Base-by-base conservation (phyloP, 2,797 vertebrate genomes). In the Bovichtus diacanthus region DNA sequence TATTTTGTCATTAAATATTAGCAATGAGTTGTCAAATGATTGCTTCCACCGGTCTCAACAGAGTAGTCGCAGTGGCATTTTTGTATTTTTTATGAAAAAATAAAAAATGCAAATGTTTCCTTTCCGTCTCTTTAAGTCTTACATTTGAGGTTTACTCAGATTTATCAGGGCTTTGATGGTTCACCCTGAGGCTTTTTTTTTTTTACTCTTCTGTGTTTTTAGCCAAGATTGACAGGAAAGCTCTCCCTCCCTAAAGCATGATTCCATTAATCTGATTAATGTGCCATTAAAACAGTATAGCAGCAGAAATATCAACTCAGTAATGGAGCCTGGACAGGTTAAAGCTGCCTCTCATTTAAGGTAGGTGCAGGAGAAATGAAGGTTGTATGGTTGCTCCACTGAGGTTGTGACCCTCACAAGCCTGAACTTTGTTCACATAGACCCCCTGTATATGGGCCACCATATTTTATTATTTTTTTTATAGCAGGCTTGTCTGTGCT, bases 191-290 rank as follows among this genome's bases (percentile, higher is more conserved):
- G 76, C 76, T 78, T 25, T 6, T n/a, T n/a, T n/a, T n/a, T n/a
- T n/a, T n/a, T 19, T 27, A 62, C 56, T 34, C 31, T 38, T 72
- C 64, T 87, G 70, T 72, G 89, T 89, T 90, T 87, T 43, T 71
- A 18, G 69, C 2, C 51, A 39, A 88, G 83, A 83, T 83, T 87
- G 91, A 92, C 11, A 23, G 88, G 72, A 85, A 34, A 68, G 47
- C 90, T 86, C 78, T 80, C 64, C 54, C 72, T 92, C 91, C 90
- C 90, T 67, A 56, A 84, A 53, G 87, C 86, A 82, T 84, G 19
- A 65, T 91, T 75, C 80, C 85, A 88, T 94, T 92, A 92, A 95
- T 95, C 90, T 93, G 88, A 90, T 95, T 93, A 94, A 94, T 93
- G 85, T 90, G 88, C 88, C 83, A 54, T 91, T 87, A 92, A 92